Percentiles rank a stretch among this genome's conserved stretches.
Evolutionary conservation across 1,140 invertebrate species (phyloP).

Genomic region (Drosophila santomea): DNA sequence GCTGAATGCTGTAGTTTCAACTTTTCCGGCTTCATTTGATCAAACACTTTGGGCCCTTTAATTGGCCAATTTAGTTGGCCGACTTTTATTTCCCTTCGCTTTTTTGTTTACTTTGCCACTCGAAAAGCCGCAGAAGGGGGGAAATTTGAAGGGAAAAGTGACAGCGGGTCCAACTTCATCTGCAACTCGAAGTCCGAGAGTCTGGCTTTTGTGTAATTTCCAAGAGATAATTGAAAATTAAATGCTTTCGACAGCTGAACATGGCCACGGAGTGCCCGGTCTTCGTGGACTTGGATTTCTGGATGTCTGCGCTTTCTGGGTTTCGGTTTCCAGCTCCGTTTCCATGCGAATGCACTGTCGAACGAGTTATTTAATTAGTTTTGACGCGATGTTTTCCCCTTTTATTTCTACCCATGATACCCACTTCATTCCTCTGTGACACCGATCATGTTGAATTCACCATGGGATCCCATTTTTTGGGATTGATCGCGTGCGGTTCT

Average conservation of each 20-base stretch:
- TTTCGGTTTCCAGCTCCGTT: conserved; percentile 3
- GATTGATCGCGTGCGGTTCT: conserved; percentile 1
- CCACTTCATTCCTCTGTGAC: background rate
- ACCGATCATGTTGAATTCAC: conserved; percentile 1
- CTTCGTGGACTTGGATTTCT: background rate
- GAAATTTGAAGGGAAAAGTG: background rate
- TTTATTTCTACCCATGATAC: background rate
- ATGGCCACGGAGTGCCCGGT: conserved; percentile 33
- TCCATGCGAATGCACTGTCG: conserved; percentile 5
- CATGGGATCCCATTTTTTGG: background rate
- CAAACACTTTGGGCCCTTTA: conserved; percentile 64
- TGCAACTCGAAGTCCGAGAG: conserved; percentile 29
- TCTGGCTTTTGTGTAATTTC: conserved; percentile 64
- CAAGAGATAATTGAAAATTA: conserved; percentile 80
- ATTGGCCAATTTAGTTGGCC: conserved; percentile 73
- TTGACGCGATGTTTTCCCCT: conserved; percentile 61
- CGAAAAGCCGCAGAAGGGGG: background rate
- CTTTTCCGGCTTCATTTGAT: conserved; percentile 30
- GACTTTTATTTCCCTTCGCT: conserved; percentile 38
- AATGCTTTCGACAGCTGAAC: conserved; percentile 78
- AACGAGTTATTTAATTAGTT: conserved; percentile 81
- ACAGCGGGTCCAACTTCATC: conserved; percentile 9
- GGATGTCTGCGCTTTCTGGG: conserved; percentile 5
- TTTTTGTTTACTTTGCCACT: conserved; percentile 66
- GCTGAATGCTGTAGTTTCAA: background rate